Percentiles rank a stretch among this genome's conserved stretches.
Evolutionary conservation across 2,888 invertebrate species (phyloP).

Genomic region (Invenusta paracnida): DNA sequence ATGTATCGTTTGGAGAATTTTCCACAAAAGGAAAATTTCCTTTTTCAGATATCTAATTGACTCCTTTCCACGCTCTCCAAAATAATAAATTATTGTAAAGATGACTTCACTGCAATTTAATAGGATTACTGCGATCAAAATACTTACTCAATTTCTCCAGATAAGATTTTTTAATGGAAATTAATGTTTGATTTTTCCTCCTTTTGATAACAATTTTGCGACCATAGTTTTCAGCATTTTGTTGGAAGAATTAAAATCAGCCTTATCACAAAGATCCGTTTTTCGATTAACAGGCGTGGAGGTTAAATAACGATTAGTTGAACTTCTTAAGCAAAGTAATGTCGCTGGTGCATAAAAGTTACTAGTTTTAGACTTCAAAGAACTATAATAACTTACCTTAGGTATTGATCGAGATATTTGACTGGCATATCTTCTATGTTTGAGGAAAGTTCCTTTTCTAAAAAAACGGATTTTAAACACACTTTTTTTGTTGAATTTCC

Average conservation of each 20-base stretch:
- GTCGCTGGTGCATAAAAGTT: neutral
- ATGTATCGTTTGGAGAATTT: neutral
- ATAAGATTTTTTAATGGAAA: neutral
- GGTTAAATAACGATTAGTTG: neutral
- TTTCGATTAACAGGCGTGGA: conserved; percentile 4
- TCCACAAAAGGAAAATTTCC: neutral
- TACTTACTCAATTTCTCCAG: neutral
- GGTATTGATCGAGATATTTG: conserved; percentile 12
- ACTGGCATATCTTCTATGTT: neutral
- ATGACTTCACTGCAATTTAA: conserved; percentile 6
- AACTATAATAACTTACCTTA: neutral
- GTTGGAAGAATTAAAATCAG: neutral
- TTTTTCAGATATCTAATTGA: conserved; percentile 4
- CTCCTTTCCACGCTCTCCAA: neutral
- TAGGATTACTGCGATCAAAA: conserved; percentile 11
- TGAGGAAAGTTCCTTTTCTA: neutral
- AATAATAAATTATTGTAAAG: conserved; percentile 8
- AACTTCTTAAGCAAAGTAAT: neutral
- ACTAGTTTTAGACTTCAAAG: neutral
- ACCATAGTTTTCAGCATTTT: neutral
- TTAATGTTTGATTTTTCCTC: neutral
- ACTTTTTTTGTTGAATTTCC: neutral
- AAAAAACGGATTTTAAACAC: neutral
- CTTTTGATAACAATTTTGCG: neutral
- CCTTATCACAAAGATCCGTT: neutral